Percentiles rank a stretch among this genome's conserved stretches.
These are phyloP conservation scores for Azemiops feae DNA, from an alignment of 2,113 vertebrate species.

Conservation along the genomic window DNA sequence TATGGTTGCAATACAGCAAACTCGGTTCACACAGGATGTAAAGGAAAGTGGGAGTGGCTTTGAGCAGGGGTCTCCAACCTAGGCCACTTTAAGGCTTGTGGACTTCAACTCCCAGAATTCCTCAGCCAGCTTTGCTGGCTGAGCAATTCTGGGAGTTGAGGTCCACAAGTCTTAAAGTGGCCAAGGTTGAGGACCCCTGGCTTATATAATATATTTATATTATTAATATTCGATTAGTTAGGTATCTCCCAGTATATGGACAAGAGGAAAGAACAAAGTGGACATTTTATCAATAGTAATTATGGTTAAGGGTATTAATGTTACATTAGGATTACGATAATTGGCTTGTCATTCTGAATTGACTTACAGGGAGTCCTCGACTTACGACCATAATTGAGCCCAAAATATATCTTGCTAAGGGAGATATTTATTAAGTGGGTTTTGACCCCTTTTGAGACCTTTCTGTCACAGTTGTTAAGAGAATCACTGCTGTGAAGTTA, in stretches of 20 bases:
- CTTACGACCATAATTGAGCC: too few relatives aligned
- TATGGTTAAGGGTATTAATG: neutral
- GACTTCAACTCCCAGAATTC: neutral
- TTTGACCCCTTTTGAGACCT: too few relatives aligned
- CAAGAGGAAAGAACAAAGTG: neutral
- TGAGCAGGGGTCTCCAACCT: neutral
- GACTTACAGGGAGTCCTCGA: too few relatives aligned
- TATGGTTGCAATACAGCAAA: neutral
- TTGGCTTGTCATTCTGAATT: neutral
- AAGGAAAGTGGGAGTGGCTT: neutral
- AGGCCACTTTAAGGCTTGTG: neutral
- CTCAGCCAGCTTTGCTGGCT: neutral
- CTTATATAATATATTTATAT: too few relatives aligned
- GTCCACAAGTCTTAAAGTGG: too few relatives aligned
- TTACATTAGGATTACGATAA: neutral
- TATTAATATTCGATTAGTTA: too few relatives aligned
- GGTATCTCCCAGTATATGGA: neutral
- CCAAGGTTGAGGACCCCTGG: too few relatives aligned
- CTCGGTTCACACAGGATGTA: neutral
- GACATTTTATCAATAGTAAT: neutral
- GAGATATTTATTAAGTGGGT: too few relatives aligned
- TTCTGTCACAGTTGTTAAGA: too few relatives aligned
- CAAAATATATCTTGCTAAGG: too few relatives aligned
- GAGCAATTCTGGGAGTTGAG: too few relatives aligned
- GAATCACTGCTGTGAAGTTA: too few relatives aligned